Percentiles rank a stretch among this genome's conserved stretches.
phyloP scores from a whole-genome alignment of 2,797 vertebrate species.

The Centroberyx gerrardi region DNA sequence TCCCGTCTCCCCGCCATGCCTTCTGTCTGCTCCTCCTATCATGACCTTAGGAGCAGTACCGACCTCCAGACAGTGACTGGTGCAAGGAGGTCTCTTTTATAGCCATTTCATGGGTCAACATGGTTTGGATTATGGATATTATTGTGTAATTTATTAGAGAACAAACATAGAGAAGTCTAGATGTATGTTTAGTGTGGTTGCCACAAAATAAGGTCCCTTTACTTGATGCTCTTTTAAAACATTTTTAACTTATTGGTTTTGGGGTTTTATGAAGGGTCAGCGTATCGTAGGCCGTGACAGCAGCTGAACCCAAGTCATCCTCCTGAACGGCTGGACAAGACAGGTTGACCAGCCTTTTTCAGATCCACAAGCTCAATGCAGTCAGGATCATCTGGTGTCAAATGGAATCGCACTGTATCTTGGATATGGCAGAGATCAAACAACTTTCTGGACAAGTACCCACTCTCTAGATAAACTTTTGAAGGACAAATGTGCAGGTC shows the following conservation, averaged over 20 bases:
- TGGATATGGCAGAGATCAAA: conserved; percentile 14
- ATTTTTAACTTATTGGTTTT: conserved; percentile 70
- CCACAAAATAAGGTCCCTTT: conserved; percentile 89
- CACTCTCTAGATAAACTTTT: conserved; percentile 19
- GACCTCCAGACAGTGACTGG: conserved; percentile 78
- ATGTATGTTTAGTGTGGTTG: conserved; percentile 86
- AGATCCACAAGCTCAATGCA: conserved; percentile 27
- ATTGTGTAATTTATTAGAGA: conserved; percentile 87
- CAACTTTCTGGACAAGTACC: conserved; percentile 13
- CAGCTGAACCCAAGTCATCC: conserved; percentile 46
- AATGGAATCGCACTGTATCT: conserved; percentile 1
- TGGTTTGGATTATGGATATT: conserved; percentile 81
- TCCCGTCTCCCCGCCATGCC: conserved; percentile 76
- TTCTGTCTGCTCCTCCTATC: conserved; percentile 80
- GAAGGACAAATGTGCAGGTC: conserved; percentile 25
- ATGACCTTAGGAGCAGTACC: conserved; percentile 73
- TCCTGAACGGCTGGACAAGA: conserved; percentile 19
- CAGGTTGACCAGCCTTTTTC: conserved; percentile 38
- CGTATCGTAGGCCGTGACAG: conserved; percentile 39
- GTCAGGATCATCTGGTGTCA: conserved; percentile 10
- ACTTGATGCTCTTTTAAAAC: conserved; percentile 80
- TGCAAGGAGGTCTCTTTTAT: conserved; percentile 75
- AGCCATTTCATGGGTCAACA: conserved; percentile 81
- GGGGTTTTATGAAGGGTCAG: conserved; percentile 38
- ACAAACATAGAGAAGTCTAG: conserved; percentile 81